Evolutionary conservation across 2,888 invertebrate genomes (phyloP), one percentile per base, ranked within the genome.

Genomic region (Lumbricus terrestris): DNA sequence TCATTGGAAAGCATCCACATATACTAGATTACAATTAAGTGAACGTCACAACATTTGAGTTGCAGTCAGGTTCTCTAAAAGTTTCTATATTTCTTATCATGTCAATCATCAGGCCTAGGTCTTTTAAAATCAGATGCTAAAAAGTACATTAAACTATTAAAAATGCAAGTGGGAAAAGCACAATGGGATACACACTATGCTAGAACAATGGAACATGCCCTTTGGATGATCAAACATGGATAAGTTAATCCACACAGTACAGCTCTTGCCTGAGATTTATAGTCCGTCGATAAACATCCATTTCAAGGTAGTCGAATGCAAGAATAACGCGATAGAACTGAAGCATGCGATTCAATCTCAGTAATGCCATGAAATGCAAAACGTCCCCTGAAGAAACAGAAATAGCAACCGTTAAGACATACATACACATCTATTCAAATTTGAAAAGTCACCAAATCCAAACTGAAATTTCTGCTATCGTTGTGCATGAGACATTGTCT

Each of bases 281-380:
- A 11, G 85, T 85, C 15, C 15, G 35, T 85, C 85, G 85, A 85
- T 85, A 85, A 37, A 85, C 85, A 16, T 85, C 85, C 85, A 85
- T 35, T 85, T 92, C 92, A 16, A 92, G 37, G 90, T 90, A 91
- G 42, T 23, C 90, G 89, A 92, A 92, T 20, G 89, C 82, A 47
- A 92, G 90, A 34, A 90, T 91, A 18, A 92, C 33, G 13, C 91
- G 47, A 54, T 91, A 91, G 88, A 91, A 34, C 23, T 92, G 91
- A 5, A 92, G 37, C 34, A 92, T 35, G 29, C 92, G 83, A 69
- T 91, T 92, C 82, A 91, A n/a, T 54, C 92, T 89, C 40, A 90
- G 34, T 82, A 92, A 89, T 5, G 91, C 90, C 34, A 90, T 47
- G 88, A 91, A 37, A 47, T 92, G 91, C 35, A 91, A 47, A 47